Base-by-base conservation (phyloP, 2,113 vertebrate species). In the Azemiops feae region DNA sequence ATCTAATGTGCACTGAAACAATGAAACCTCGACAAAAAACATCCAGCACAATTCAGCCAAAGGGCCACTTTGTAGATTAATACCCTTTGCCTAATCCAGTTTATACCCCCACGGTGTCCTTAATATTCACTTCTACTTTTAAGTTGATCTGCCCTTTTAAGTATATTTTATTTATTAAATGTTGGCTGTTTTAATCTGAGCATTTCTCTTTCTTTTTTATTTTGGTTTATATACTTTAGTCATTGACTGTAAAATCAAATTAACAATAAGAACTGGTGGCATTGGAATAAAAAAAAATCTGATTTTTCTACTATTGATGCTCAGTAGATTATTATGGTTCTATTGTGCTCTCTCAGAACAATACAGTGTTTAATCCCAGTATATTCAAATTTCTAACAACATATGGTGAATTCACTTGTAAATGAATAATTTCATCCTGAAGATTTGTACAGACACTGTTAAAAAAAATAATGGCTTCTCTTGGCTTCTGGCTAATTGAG, bases 311-410 rank as follows among this genome's bases (percentile, higher is more conserved):
- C 34, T 54, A 34, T 43, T 6, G 52, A 93, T 54, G n/a, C 22
- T 18, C 27, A 88, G n/a, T 20, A 52, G 74, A 60, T 47, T 6
- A 10, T 53, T 53, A 60, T 50, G n/a, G 34, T 14, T 30, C 85
- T 87, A 88, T 58, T 92, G n/a, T 93, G 94, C 43, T 58, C 30
- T 52, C 50, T 74, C 69, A 45, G 69, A 58, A 86, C 11, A n/a
- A 50, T 47, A 90, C 4, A 11, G 12, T 23, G 18, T 47, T 43
- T 43, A 52, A 20, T 11, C 47, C 25, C 89, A 85, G 90, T 43
- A 91, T 54, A 91, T 25, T 22, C 89, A 54, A 93, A 94, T 94
- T 60, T 91, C 93, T 91, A 91, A 53, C 50, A 85, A 88, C 4
- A 89, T 93, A 85, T 8, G 64, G 43, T 45, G 55, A 52, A 88